A percentile compares a stretch with the other conserved stretches of the same genome.
phyloP scores from a whole-genome alignment of 1,140 invertebrate genomes.

The Tetragnatha versicolor region DNA sequence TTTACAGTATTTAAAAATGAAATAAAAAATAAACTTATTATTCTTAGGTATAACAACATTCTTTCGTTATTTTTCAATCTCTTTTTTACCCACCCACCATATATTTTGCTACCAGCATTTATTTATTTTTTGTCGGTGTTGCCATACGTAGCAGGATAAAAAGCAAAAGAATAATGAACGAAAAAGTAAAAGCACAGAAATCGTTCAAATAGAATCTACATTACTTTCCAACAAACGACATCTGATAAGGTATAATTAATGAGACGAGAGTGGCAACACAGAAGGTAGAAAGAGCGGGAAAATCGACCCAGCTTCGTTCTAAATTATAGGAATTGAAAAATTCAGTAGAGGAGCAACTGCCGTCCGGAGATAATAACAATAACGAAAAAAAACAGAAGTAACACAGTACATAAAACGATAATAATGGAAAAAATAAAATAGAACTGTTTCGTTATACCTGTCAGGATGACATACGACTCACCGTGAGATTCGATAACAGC shows the following conservation, averaged over 20 bases:
- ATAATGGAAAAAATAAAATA: slow-evolving; percentile 17
- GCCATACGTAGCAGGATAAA: not conserved
- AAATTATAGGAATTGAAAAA: slow-evolving; percentile 51
- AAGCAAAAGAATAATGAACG: not conserved
- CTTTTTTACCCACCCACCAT: not conserved
- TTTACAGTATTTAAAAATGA: too few relatives aligned
- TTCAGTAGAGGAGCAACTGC: slow-evolving; percentile 23
- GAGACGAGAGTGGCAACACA: slow-evolving; percentile 16
- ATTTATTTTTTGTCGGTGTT: slow-evolving; percentile 17
- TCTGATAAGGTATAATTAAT: slow-evolving; percentile 51
- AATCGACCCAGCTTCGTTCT: slow-evolving; percentile 28
- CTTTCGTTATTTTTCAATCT: not conserved
- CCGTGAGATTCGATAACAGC: not conserved
- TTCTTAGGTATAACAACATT: too few relatives aligned
- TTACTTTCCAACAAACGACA: slow-evolving; percentile 32
- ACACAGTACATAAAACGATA: not conserved
- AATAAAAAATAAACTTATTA: too few relatives aligned
- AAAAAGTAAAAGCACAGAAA: not conserved
- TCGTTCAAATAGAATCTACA: slow-evolving; percentile 22
- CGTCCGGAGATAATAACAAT: too few relatives aligned
- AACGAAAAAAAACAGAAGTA: not conserved
- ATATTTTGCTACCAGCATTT: too few relatives aligned
- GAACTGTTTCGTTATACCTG: slow-evolving; percentile 29
- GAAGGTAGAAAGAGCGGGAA: not conserved
- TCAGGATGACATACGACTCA: slow-evolving; percentile 40